Evolutionary conservation across 2,113 vertebrate genomes (phyloP).

Genomic region (Chamaetylas fuelleborni): DNA sequence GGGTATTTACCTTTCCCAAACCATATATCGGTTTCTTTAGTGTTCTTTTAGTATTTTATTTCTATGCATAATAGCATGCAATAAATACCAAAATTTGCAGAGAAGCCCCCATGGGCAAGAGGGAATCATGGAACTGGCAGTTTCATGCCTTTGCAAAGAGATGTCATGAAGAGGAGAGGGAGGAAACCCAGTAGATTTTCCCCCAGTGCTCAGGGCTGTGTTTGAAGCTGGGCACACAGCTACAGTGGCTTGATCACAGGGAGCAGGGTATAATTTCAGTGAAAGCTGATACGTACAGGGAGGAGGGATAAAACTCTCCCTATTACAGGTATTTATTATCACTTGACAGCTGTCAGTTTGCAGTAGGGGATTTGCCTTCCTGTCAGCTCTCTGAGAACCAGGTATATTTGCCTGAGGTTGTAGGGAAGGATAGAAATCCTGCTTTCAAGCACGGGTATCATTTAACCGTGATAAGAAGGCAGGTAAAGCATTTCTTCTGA

Average conservation of each 20-base stretch:
- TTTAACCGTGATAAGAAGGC: constrained; percentile 41
- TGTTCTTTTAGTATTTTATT: neutral
- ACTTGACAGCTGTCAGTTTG: constrained; percentile 57
- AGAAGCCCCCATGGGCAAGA: neutral
- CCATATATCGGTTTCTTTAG: neutral
- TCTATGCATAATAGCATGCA: neutral
- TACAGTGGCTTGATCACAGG: neutral
- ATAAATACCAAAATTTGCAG: neutral
- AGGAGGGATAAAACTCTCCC: neutral
- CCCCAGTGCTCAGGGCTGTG: neutral
- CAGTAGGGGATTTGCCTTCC: constrained; percentile 49
- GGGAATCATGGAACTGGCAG: neutral
- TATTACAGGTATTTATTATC: constrained; percentile 45
- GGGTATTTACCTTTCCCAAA: neutral
- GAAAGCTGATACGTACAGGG: constrained; percentile 29
- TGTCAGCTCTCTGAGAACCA: constrained; percentile 56
- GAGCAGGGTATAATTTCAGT: constrained; percentile 26
- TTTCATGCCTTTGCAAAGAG: neutral
- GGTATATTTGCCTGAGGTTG: constrained; percentile 44
- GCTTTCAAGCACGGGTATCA: constrained; percentile 42
- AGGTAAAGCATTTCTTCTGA: constrained; percentile 26
- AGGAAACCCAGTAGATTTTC: neutral
- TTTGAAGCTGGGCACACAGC: constrained; percentile 12
- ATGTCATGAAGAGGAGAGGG: neutral
- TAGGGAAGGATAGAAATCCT: constrained; percentile 7